Base-by-base conservation (phyloP, 2,113 vertebrate genomes). In the Ophiodon elongatus region DNA sequence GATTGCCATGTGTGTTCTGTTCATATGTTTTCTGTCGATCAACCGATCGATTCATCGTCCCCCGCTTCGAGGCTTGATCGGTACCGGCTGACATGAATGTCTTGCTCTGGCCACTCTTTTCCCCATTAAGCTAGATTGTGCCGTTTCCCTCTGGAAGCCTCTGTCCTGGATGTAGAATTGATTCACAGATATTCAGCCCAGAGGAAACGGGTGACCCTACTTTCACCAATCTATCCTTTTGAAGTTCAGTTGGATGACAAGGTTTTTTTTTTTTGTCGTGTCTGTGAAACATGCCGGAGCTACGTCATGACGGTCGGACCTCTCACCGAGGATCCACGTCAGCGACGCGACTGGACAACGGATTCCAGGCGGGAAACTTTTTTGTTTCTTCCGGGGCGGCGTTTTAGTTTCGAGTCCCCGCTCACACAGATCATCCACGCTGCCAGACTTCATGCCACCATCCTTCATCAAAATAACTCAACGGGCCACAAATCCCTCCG, bases 221-320 rank as follows among this genome's bases (percentile, higher is more conserved):
- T 27, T 45, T 56, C 13, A 21, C 54, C 33, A 27, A 11, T 80
- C 45, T 57, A 9, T 15, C 57, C 64, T 45, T 56, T 77, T 75
- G 43, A 83, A 31, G 69, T 64, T 50, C 25, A 59, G 43, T 33
- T 50, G 64, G 81, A 60, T 77, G 75, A 60, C 73, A 35, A 21
- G 64, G 66, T 77, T 89, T n/a, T n/a, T n/a, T n/a, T n/a, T n/a
- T n/a, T n/a, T 88, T 87, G 68, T 75, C 79, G 25, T 37, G 43
- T 75, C 39, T 83, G 41, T 82, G 66, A 70, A 78, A 80, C 63
- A 0, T 84, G 83, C 82, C 84, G 71, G 47, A 84, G 41, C 74
- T 64, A 23, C 50, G 71, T 84, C 75, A n/a, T 54, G 63, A 80
- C 76, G 23, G 64, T 86, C 79, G 73, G 63, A 64, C 39, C 60